phyloP scores from a whole-genome alignment of 2,113 vertebrate species.

The Morone saxatilis region DNA sequence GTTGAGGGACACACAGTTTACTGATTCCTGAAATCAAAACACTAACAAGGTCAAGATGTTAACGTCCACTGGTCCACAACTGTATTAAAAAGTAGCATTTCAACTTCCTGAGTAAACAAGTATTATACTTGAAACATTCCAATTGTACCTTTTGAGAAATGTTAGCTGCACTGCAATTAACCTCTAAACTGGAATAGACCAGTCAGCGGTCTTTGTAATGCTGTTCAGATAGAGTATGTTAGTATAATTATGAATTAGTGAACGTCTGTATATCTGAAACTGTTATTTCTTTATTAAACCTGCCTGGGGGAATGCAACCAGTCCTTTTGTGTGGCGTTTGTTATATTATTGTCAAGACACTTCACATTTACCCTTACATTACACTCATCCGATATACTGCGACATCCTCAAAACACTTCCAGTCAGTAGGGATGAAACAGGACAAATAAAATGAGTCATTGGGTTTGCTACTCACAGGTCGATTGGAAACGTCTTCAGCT shows the following conservation, averaged over 20 bases:
- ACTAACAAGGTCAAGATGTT: neutral
- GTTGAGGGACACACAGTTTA: neutral
- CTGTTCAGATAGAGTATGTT: neutral
- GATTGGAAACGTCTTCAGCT: too few relatives aligned
- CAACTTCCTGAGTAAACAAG: neutral
- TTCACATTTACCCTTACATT: too few relatives aligned
- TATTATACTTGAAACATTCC: slow-evolving; percentile 28
- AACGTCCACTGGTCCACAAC: neutral
- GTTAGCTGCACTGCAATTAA: neutral
- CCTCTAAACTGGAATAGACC: neutral
- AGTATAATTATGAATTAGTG: neutral
- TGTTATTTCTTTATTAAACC: slow-evolving; percentile 17
- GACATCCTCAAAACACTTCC: neutral
- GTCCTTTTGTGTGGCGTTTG: neutral
- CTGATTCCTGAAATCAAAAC: neutral
- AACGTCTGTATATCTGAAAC: neutral
- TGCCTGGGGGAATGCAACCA: neutral
- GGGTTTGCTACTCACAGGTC: too few relatives aligned
- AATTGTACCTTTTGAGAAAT: neutral
- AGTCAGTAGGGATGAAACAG: too few relatives aligned
- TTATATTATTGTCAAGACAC: neutral
- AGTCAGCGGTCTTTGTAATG: too few relatives aligned
- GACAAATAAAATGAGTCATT: too few relatives aligned
- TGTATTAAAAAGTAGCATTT: neutral
- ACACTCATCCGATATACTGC: too few relatives aligned